Percentiles rank a stretch among this genome's conserved stretches.
These are phyloP conservation scores for Cromileptes altivelis DNA, from an alignment of 2,113 vertebrate species.

Conservation along the genomic window DNA sequence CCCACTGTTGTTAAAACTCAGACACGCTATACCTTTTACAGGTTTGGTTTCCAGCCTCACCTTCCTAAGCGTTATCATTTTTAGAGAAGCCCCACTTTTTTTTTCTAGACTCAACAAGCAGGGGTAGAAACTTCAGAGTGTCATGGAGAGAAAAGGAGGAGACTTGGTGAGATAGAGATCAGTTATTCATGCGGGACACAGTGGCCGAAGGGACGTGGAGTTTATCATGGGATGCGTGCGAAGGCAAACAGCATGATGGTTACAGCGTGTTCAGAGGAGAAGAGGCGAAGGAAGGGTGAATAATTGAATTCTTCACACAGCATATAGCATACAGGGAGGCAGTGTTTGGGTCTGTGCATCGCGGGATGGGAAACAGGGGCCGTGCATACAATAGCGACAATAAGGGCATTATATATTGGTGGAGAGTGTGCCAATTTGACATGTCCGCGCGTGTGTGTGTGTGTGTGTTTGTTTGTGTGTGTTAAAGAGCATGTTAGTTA, in stretches of 20 bases:
- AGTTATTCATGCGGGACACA: conserved; percentile 24
- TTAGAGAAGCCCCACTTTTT: background rate
- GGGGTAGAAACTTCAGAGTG: conserved; percentile 36
- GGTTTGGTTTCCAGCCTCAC: background rate
- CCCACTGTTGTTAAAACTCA: background rate
- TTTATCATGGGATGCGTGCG: conserved; percentile 42
- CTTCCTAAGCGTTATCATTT: background rate
- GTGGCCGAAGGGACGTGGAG: conserved; percentile 24
- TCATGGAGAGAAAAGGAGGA: conserved; percentile 44
- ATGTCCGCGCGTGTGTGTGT: conserved; percentile 2
- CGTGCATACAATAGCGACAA: conserved; percentile 55
- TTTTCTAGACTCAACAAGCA: conserved; percentile 4
- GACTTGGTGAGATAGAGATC: conserved; percentile 36
- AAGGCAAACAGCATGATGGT: conserved; percentile 47
- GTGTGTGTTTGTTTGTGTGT: background rate
- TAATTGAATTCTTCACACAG: conserved; percentile 49
- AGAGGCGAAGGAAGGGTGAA: conserved; percentile 72
- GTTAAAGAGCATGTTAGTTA: conserved; percentile 29
- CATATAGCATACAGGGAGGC: conserved; percentile 12
- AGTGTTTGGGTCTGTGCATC: conserved; percentile 35
- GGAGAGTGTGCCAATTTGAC: conserved; percentile 16
- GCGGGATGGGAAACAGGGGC: conserved; percentile 31
- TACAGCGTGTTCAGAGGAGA: conserved; percentile 42
- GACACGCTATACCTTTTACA: background rate
- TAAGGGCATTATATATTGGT: conserved; percentile 56